Evolutionary conservation across 2,113 vertebrate genomes (phyloP), one percentile per base, ranked within the genome.

Genomic region (Rana temporaria): DNA sequence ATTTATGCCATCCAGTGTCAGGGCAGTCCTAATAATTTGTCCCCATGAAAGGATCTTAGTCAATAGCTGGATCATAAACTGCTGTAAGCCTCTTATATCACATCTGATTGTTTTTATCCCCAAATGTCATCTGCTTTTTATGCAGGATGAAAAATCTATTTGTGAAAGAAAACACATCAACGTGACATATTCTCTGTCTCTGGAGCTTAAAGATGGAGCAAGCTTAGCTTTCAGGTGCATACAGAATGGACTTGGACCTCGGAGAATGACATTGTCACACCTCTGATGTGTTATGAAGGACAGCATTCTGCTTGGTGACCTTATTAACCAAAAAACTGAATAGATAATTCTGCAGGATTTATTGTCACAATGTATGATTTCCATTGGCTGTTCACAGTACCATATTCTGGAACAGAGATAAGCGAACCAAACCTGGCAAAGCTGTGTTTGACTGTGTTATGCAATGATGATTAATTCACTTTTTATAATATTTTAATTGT

Each of bases 41-140:
- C 42, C 42, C 42, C 42, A 48, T 48, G 42, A 48, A 48, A 48
- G 42, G 11, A 48, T 48, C 42, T 48, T 11, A 48, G 42, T 6
- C 42, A 11, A 48, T 48, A 48, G 63, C 11, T 30, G 26, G 63
- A 65, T 30, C 63, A 65, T 4, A 32, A 32, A 65, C 24, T 15
- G 22, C 63, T 11, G 17, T 65, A 65, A 65, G 63, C 63, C 63
- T 65, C 63, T 32, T 32, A 65, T 65, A 65, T 64, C 6, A 1
- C 20, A 26, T 32, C 63, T 65, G 63, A 65, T 32, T 65, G 24
- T 22, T 48, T 70, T 70, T 9, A 22, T 22, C 12, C 17, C n/a
- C 9, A 56, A 72, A 53, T 24, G 48, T 72, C 48, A 53, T 56
- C n/a, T 72, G 42, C 15, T 30, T 52, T 56, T 72, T 42, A 69